Percentiles rank a stretch among this genome's conserved stretches.
phyloP scores from a whole-genome alignment of 2,113 vertebrate genomes.

The Centropus bengalensis region DNA sequence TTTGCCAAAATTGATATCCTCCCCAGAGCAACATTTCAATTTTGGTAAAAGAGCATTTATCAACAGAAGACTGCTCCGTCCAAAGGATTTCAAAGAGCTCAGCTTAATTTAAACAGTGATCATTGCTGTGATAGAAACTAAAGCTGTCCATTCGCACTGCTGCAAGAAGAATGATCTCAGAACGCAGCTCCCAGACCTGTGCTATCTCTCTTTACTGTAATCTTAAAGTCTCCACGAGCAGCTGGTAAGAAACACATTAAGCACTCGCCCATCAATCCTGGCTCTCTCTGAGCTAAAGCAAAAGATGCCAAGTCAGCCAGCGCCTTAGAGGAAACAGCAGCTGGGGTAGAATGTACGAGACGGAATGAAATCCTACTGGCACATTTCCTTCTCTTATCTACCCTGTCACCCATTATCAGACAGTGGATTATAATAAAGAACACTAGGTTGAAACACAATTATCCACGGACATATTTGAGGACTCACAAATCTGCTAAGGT shows the following conservation, averaged over 20 bases:
- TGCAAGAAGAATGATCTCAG: conserved; percentile 60
- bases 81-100: not conserved
- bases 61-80: not conserved
- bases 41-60: conserved; percentile 1
- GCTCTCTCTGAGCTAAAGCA: conserved; percentile 63
- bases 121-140: not conserved
- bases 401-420: conserved; percentile 35
- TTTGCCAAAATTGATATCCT: not conserved
- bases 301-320: conserved; percentile 42
- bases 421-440: conserved; percentile 39
- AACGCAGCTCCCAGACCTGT: conserved; percentile 61
- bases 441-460: conserved; percentile 37
- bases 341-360: conserved; percentile 14
- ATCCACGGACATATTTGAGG: conserved; percentile 1
- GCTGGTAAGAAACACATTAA: conserved; percentile 62
- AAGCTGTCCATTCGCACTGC: conserved; percentile 27
- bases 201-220: conserved; percentile 69
- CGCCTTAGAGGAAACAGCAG: conserved; percentile 16
- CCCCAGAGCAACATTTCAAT: not conserved
- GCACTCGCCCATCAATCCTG: conserved; percentile 61
- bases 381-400: conserved; percentile 62
- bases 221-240: conserved; percentile 55
- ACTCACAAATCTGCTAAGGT: conserved; percentile 44
- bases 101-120: not conserved
- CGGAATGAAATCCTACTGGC: conserved; percentile 33